These are phyloP conservation scores for Parochlus steinenii DNA, from an alignment of 2,888 invertebrate genomes.

Conservation along the genomic window DNA sequence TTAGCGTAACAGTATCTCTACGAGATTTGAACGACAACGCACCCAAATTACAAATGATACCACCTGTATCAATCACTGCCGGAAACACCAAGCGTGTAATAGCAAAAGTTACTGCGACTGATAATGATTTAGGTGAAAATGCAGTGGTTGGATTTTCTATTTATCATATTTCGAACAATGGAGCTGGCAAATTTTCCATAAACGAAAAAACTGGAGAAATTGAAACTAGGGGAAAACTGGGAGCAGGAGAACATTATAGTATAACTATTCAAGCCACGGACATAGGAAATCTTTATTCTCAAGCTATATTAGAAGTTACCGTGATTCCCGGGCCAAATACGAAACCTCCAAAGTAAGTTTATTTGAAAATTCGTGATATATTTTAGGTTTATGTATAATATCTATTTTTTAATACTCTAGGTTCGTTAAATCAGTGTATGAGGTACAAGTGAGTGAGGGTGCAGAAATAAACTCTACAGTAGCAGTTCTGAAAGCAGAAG, in stretches of 20 bases:
- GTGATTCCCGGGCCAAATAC: slow-evolving; percentile 71
- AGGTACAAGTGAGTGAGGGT: slow-evolving; percentile 77
- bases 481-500: slow-evolving; percentile 65
- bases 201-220: slow-evolving; percentile 62
- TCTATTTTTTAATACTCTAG: too few species aligned
- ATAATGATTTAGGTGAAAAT: slow-evolving; percentile 74
- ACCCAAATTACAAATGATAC: slow-evolving; percentile 59
- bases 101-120: slow-evolving; percentile 56
- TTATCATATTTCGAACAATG: slow-evolving; percentile 83
- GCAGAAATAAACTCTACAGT: slow-evolving; percentile 77
- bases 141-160: slow-evolving; percentile 69
- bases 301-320: slow-evolving; percentile 71
- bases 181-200: slow-evolving; percentile 69
- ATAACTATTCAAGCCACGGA: slow-evolving; percentile 73
- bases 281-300: slow-evolving; percentile 60
- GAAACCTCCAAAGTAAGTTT: slow-evolving; percentile 61
- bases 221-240: slow-evolving; percentile 60
- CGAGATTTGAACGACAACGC: slow-evolving; percentile 79
- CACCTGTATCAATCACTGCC: slow-evolving; percentile 67
- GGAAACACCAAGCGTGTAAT: slow-evolving; percentile 52
- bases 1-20: slow-evolving; percentile 57
- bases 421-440: slow-evolving; percentile 70
- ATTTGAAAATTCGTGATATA: too few species aligned
- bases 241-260: slow-evolving; percentile 78
- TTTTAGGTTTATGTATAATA: too few species aligned